Conservation (phyloP, 2,888 invertebrate species). For the Taphrorychus bicolor region DNA sequence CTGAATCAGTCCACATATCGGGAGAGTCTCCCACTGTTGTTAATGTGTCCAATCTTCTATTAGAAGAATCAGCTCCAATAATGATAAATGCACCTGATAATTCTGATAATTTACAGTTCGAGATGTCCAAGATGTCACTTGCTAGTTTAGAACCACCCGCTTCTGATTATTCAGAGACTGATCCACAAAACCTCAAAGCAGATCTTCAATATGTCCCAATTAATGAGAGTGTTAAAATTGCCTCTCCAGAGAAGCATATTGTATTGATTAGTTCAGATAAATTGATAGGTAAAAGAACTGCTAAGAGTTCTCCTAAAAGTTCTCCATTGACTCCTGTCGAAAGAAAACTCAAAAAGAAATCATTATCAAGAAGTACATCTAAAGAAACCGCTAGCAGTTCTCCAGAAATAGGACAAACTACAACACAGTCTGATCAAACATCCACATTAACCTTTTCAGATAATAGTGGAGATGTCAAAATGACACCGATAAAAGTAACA, state of each 20-base stretch:
- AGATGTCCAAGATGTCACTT: background rate
- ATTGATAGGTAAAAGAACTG: background rate
- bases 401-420: background rate
- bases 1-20: background rate
- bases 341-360: too few relatives aligned
- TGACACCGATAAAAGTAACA: background rate
- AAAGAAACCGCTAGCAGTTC: background rate
- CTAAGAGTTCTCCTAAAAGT: background rate
- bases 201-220: background rate
- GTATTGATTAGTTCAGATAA: background rate
- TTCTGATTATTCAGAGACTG: background rate
- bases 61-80: background rate
- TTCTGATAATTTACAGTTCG: background rate
- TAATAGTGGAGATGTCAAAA: background rate
- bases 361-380: background rate
- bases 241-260: background rate
- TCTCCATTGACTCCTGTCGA: too few relatives aligned
- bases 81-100: background rate
- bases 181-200: background rate
- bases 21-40: background rate
- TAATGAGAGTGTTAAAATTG: background rate
- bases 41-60: background rate
- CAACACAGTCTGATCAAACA: background rate
- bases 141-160: background rate
- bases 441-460: background rate